Percentiles rank a stretch among this genome's conserved stretches.
phyloP scores from a whole-genome alignment of 2,888 invertebrate species.

The Cheilosia vernalis region DNA sequence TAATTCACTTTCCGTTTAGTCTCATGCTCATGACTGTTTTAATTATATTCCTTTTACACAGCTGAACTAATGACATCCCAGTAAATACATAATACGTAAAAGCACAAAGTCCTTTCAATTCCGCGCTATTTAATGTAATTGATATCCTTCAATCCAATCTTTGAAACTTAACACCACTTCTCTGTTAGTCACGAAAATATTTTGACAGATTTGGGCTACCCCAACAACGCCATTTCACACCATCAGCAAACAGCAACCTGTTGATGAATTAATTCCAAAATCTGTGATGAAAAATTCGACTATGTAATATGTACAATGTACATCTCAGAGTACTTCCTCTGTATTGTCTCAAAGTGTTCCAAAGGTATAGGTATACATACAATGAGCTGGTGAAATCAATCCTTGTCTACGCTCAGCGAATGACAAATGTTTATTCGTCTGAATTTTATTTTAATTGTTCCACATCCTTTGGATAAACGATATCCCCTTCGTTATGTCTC shows the following conservation, averaged over 20 bases:
- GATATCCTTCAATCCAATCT: conserved; percentile 49
- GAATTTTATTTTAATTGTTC: conserved; percentile 64
- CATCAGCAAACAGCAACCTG: conserved; percentile 41
- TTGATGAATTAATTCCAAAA: conserved; percentile 23
- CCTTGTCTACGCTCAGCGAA: conserved; percentile 54
- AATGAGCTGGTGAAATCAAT: conserved; percentile 67
- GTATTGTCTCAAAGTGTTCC: conserved; percentile 39
- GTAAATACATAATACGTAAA: conserved; percentile 2
- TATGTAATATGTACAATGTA: too few relatives aligned
- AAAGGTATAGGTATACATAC: background rate
- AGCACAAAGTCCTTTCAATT: background rate
- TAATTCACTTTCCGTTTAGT: background rate
- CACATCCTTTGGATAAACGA: conserved; percentile 64
- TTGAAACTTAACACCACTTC: conserved; percentile 54
- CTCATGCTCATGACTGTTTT: background rate
- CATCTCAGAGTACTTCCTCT: conserved; percentile 52
- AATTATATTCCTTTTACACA: background rate
- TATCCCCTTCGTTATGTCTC: conserved; percentile 31
- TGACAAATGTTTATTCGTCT: conserved; percentile 69
- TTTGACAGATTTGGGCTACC: conserved; percentile 47
- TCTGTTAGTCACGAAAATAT: conserved; percentile 25
- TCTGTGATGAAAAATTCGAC: conserved; percentile 25
- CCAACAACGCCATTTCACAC: conserved; percentile 56
- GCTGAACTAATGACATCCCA: background rate
- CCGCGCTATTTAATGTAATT: conserved; percentile 35